A percentile compares a stretch with the other conserved stretches of the same genome.
phyloP scores from a whole-genome alignment of 1,140 invertebrate genomes.

The Bombus breviceps region DNA sequence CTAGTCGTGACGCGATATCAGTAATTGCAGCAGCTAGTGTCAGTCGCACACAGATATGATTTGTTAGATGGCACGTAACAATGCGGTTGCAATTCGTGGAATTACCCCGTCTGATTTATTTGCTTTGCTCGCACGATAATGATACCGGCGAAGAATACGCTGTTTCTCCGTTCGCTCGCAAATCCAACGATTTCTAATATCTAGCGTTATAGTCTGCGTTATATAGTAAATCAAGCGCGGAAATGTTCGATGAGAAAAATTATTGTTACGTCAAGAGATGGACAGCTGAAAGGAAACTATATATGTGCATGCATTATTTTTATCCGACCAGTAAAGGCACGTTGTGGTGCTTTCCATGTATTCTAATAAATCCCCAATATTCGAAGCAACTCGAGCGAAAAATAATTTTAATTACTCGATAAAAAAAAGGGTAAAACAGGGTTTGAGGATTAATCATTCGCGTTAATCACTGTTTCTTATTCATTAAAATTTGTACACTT shows the following conservation, averaged over 20 bases:
- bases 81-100: conserved; percentile 47
- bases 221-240: not conserved
- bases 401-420: not conserved
- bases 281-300: not conserved
- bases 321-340: not conserved
- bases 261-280: not conserved
- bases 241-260: not conserved
- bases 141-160: conserved; percentile 19
- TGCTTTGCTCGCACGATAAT: conserved; percentile 5
- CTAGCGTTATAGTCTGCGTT: not conserved
- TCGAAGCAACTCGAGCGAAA: not conserved
- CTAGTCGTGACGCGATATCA: conserved; percentile 52
- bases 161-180: not conserved
- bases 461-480: too few relatives aligned
- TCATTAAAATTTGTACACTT: not conserved
- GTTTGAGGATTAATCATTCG: too few relatives aligned
- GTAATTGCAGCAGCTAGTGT: conserved; percentile 51
- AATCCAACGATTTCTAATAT: conserved; percentile 17
- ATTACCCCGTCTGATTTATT: conserved; percentile 42
- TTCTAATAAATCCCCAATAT: too few relatives aligned
- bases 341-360: too few relatives aligned
- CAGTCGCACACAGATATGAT: conserved; percentile 46
- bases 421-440: too few relatives aligned
- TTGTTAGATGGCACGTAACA: conserved; percentile 52
- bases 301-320: not conserved